Base-by-base conservation (phyloP, 1,140 invertebrate genomes). In the Lethocerus indicus region DNA sequence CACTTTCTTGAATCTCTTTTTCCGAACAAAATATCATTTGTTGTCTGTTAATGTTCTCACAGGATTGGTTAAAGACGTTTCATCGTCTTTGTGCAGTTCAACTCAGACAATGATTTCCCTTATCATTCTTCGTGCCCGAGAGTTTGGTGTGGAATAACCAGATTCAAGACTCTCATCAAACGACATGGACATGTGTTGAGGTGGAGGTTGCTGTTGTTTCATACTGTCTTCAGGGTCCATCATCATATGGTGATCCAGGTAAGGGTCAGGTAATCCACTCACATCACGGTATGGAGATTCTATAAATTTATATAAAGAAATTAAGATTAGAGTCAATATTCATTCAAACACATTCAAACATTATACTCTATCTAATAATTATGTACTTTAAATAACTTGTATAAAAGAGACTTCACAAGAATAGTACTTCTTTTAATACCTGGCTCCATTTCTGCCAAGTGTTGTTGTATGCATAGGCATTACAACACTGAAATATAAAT, bases 201-300 rank as follows among this genome's bases (percentile, higher is more conserved):
- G 77, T n/a, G 79, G 79, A 24, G 37, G 51, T 16, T 50, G 49
- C 62, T 87, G 83, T 48, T 69, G 59, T 54, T 66, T 66, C 50
- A 64, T 59, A 43, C 62, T 58, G 39, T 61, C 61, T 57, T 76
- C 74, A 47, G 72, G 68, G 39, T 68, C 67, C 39, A 72, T 71
- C 61, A 79, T 79, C 59, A 78, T 76, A 63, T 81, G 74, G 58
- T 77, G 80, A 57, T 86, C 82, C 66, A 83, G 76, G 66, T 88
- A 90, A 20, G 86, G 83, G 67, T 87, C 82, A 14, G 83, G 84
- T 51, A 92, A 68, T 49, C 87, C 88, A 63, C 83, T 89, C 56
- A 92, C 86, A 66, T 92, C 88, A 63, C 84, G 83, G 71, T 92
- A 92, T 54, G 85, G 83, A 47, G 86, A 88, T 73, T 92, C 88